Base-by-base conservation (phyloP, 23 tunicate species). In the Phallusia fumigata region DNA sequence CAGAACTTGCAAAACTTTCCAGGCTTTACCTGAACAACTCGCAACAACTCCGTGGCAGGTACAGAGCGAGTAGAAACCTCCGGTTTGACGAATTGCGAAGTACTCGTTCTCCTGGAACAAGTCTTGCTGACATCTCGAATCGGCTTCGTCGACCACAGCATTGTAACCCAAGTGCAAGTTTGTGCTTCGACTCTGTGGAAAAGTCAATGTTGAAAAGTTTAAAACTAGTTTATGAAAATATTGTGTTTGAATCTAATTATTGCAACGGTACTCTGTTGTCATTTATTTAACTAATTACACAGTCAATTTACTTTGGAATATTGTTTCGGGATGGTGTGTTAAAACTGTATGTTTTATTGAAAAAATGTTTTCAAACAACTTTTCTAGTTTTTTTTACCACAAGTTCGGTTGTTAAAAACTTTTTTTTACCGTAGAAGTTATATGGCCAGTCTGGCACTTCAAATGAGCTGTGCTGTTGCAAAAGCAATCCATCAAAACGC, bases 61-160 rank as follows among this genome's bases (percentile, higher is more conserved):
- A 35, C 91, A 88, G 28, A 88, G n/a, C 30, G 91, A 82, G 81
- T 76, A 88, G 50, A 36, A 88, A 0, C 91, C 91, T 1, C 91
- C 86, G 36, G 91, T 49, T 77, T 88, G 83, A 19, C 72, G 53
- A 13, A 82, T 74, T 2, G 83, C 75, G 76, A 88, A 88, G 53
- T 77, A n/a, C 32, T 88, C 86, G 11, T 74, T 82, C 28, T 16
- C 31, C 5, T 18, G 31, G 50, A 74, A 58, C 18, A 65, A 12
- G 1, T 50, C 74, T 52, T 24, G 49, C 18, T 52, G 69, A 40
- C 91, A 88, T 44, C 44, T 36, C 6, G 19, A 16, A 64, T 88
- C 86, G 10, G 91, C 86, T 21, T 58, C 69, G 15, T 13, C 69
- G 16, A 16, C 28, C 69, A 58, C 69, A 1, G 69, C 69, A 13